A percentile compares a stretch with the other conserved stretches of the same genome.
These are phyloP conservation scores for Plectropomus leopardus DNA, from an alignment of 2,113 vertebrate species.

Conservation along the genomic window DNA sequence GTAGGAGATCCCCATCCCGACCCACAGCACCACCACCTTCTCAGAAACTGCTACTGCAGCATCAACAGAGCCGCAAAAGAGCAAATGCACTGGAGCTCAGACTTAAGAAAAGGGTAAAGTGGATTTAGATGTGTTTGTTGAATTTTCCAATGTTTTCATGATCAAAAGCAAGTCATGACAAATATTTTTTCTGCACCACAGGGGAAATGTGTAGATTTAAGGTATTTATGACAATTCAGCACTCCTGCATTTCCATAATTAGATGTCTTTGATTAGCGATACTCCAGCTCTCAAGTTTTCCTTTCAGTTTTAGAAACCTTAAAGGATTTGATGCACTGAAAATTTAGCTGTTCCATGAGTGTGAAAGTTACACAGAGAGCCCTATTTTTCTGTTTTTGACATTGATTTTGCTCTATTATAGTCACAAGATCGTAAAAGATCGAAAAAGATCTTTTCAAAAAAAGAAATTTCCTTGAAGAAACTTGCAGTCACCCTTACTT, in stretches of 20 bases:
- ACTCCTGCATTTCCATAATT: background rate
- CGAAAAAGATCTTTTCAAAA: background rate
- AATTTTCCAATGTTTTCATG: background rate
- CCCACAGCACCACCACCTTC: conserved; percentile 83
- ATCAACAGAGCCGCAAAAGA: conserved; percentile 85
- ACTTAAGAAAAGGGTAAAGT: conserved; percentile 83
- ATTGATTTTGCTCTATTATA: background rate
- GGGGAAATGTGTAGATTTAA: background rate
- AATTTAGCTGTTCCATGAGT: background rate
- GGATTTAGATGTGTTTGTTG: background rate
- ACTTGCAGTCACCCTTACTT: background rate
- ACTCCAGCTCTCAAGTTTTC: background rate
- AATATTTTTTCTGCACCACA: background rate
- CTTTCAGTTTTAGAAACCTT: background rate
- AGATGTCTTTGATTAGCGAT: background rate
- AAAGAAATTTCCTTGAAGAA: too few relatives aligned
- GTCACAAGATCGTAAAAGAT: background rate
- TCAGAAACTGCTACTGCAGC: conserved; percentile 85
- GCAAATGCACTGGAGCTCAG: conserved; percentile 83
- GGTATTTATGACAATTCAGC: background rate
- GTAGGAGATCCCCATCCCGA: conserved; percentile 56
- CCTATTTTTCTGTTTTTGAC: background rate
- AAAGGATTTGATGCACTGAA: background rate
- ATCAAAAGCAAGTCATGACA: background rate
- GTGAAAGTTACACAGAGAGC: background rate